Evolutionary conservation across 53 echinoderm and acorn worm genomes (phyloP).

Genomic region (Astropecten irregularis): DNA sequence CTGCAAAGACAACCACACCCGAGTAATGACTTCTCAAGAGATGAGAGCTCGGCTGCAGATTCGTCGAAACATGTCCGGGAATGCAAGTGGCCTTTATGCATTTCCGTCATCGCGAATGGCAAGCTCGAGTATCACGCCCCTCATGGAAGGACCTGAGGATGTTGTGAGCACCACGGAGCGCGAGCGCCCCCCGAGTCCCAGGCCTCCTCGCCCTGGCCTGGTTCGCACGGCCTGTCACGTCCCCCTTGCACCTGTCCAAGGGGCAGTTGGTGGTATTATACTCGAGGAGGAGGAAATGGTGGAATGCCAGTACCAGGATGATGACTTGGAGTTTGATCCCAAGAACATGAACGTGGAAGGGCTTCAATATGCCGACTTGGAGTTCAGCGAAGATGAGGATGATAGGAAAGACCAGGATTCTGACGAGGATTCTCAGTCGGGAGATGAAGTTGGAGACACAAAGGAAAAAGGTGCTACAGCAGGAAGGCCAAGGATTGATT

Average conservation of each 20-base stretch:
- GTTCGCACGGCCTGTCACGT: background rate
- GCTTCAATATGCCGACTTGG: slow-evolving; percentile 70
- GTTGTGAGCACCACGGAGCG: background rate
- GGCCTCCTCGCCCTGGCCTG: slow-evolving; percentile 16
- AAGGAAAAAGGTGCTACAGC: slow-evolving; percentile 1
- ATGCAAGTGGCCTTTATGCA: slow-evolving; percentile 3
- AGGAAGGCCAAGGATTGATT: slow-evolving; percentile 17
- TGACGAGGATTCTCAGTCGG: slow-evolving; percentile 9
- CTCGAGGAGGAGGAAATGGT: slow-evolving; percentile 39
- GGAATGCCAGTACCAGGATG: slow-evolving; percentile 36
- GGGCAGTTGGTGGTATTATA: slow-evolving; percentile 41
- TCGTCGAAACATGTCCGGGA: slow-evolving; percentile 35
- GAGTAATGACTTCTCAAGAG: slow-evolving; percentile 25
- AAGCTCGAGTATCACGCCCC: slow-evolving; percentile 37
- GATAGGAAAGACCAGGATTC: slow-evolving; percentile 13
- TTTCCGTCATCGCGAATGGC: slow-evolving; percentile 34
- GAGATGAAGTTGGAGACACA: background rate
- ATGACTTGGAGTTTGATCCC: slow-evolving; percentile 43
- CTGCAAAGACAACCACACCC: background rate
- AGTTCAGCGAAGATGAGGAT: slow-evolving; percentile 61
- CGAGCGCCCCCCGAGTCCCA: slow-evolving; percentile 5
- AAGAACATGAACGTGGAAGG: slow-evolving; percentile 75
- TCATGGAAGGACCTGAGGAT: slow-evolving; percentile 53
- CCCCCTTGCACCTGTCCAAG: background rate
- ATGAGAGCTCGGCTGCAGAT: slow-evolving; percentile 46